phyloP scores from a whole-genome alignment of 2,113 vertebrate genomes.

The Choloepus hoffmanni region DNA sequence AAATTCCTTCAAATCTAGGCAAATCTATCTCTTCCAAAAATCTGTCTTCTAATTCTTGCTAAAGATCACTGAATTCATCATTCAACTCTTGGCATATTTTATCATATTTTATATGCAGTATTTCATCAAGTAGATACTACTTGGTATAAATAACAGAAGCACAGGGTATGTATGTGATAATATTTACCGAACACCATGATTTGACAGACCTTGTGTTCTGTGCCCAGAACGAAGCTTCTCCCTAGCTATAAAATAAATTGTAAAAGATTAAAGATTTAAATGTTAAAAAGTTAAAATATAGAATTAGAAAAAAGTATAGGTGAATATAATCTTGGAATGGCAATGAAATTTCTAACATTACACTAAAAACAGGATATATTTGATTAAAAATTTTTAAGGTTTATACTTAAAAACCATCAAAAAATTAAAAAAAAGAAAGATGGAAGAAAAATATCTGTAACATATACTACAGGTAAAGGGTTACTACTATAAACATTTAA shows the following conservation, averaged over 20 bases:
- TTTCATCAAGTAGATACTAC: background rate
- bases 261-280: background rate
- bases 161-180: background rate
- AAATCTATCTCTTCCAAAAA: conserved; percentile 29
- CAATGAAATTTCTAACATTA: conserved; percentile 14
- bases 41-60: background rate
- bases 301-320: conserved; percentile 21
- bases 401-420: background rate
- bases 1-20: conserved; percentile 1
- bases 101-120: background rate
- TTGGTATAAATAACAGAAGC: background rate
- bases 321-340: conserved; percentile 19
- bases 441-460: background rate
- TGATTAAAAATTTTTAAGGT: background rate
- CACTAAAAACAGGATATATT: background rate
- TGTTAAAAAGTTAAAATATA: conserved; percentile 26
- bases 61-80: conserved; percentile 4
- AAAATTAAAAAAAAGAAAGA: conserved; percentile 12
- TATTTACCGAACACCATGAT: background rate
- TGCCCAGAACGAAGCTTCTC: background rate
- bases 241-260: background rate
- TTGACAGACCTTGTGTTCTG: background rate
- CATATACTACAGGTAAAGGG: background rate
- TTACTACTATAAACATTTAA: background rate
- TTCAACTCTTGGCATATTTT: background rate